These are phyloP conservation scores for Rhagonycha lutea DNA, from an alignment of 2,888 invertebrate genomes.

Conservation along the genomic window DNA sequence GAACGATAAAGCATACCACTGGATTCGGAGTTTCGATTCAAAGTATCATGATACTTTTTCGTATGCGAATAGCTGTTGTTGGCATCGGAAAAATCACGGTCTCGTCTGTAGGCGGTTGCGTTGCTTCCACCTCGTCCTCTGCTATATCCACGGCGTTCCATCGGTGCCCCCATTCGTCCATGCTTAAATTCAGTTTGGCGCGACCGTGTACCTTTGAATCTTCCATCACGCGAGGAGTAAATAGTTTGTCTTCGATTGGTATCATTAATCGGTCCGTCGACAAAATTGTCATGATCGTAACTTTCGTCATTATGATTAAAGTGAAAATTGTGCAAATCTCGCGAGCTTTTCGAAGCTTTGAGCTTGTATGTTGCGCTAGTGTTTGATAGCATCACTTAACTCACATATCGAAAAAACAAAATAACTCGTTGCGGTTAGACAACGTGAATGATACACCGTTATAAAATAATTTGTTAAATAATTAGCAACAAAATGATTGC, in stretches of 20 bases:
- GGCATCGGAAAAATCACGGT: slow-evolving; percentile 59
- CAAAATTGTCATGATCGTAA: slow-evolving; percentile 46
- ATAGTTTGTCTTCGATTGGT: slow-evolving; percentile 38
- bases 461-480: slow-evolving; percentile 8
- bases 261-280: slow-evolving; percentile 46
- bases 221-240: slow-evolving; percentile 38
- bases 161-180: slow-evolving; percentile 38
- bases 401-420: slow-evolving; percentile 51
- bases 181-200: slow-evolving; percentile 44
- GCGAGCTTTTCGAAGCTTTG: slow-evolving; percentile 63
- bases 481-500: slow-evolving; percentile 18
- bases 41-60: slow-evolving; percentile 59
- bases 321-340: slow-evolving; percentile 54
- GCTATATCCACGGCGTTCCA: slow-evolving; percentile 40
- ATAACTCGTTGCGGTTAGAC: slow-evolving; percentile 13
- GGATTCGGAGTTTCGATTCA: slow-evolving; percentile 44
- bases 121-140: slow-evolving; percentile 40
- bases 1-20: slow-evolving; percentile 46
- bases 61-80: slow-evolving; percentile 35
- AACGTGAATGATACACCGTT: slow-evolving; percentile 5
- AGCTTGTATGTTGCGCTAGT: slow-evolving; percentile 66
- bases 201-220: slow-evolving; percentile 36
- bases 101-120: slow-evolving; percentile 41
- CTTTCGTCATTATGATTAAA: slow-evolving; percentile 59
- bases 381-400: slow-evolving; percentile 68